Evolutionary conservation across 2,797 vertebrate genomes (phyloP), one percentile per base, ranked within the genome.

Genomic region (Lutjanus campechanus): DNA sequence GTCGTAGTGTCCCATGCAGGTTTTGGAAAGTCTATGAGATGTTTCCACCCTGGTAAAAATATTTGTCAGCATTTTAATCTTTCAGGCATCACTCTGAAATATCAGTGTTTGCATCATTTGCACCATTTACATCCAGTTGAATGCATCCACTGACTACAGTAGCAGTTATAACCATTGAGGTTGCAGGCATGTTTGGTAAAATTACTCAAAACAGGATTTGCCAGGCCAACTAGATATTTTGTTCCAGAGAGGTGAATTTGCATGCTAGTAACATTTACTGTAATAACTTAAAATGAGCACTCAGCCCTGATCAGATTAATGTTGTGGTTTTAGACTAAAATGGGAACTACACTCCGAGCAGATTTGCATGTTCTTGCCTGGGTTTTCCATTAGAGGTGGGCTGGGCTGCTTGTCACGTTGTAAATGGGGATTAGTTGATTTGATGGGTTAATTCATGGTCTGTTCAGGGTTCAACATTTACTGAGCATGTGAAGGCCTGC

Each of bases 281-380:
- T 53, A 44, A 40, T 19, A 53, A 73, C 17, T 49, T 61, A 44
- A n/a, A 44, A 19, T 17, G 8, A 22, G 40, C 53, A 25, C 13
- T 55, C 19, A 19, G 4, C 36, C 20, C 25, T 12, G 44, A 50
- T 61, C 12, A 17, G 12, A 60, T 53, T 11, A 29, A 46, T 44
- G 10, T 40, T 51, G 25, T 51, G 56, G 13, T 4, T 60, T 41
- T 1, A 47, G 5, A 63, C 25, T 61, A 4, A 60, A 62, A 53
- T 49, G 8, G 51, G 17, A 80, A 46, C 50, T 53, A 16, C 1
- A 22, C 11, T 36, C 4, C 19, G 11, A 22, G 46, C 9, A 44
- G 58, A 76, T 79, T 79, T 84, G 74, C 69, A 82, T 79, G 12
- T 43, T 65, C 7, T 25, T 12, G 7, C 2, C 8, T 47, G 76